Conservation (phyloP, 2,797 vertebrate genomes). For the Fistularia tabacaria region DNA sequence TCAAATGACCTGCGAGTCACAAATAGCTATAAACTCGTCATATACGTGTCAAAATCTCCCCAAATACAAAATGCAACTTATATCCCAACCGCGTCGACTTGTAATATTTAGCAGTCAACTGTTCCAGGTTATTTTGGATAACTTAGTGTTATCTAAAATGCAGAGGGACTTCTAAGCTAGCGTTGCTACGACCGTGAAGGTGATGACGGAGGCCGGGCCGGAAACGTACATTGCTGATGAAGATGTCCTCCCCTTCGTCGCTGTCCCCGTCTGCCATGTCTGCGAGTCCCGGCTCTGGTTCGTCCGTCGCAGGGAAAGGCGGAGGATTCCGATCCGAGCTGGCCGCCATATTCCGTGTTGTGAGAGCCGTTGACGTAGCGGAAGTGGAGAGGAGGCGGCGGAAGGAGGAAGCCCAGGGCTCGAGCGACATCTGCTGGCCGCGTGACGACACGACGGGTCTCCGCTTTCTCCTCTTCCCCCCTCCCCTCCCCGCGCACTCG, state of each 20-base stretch:
- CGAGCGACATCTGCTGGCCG: conserved; percentile 43
- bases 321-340: conserved; percentile 71
- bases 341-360: conserved; percentile 68
- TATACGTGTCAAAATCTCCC: too few relatives aligned
- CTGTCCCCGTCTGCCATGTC: conserved; percentile 67
- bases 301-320: conserved; percentile 66
- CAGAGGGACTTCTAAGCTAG: too few relatives aligned
- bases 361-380: conserved; percentile 48
- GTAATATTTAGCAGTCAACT: too few relatives aligned
- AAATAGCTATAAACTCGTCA: too few relatives aligned
- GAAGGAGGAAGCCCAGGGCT: fast-evolving
- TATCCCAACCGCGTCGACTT: too few relatives aligned
- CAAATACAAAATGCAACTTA: too few relatives aligned
- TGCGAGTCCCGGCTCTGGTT: conserved; percentile 42
- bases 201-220: too few relatives aligned
- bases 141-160: too few relatives aligned
- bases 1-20: too few relatives aligned
- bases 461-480: background rate
- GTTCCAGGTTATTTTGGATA: too few relatives aligned
- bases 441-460: background rate
- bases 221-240: conserved; percentile 60
- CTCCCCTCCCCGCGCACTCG: background rate
- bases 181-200: too few relatives aligned
- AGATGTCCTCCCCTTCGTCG: conserved; percentile 77
- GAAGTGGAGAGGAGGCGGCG: conserved; percentile 16